Evolutionary conservation across 2,888 invertebrate species (phyloP).

Genomic region (Actias luna): DNA sequence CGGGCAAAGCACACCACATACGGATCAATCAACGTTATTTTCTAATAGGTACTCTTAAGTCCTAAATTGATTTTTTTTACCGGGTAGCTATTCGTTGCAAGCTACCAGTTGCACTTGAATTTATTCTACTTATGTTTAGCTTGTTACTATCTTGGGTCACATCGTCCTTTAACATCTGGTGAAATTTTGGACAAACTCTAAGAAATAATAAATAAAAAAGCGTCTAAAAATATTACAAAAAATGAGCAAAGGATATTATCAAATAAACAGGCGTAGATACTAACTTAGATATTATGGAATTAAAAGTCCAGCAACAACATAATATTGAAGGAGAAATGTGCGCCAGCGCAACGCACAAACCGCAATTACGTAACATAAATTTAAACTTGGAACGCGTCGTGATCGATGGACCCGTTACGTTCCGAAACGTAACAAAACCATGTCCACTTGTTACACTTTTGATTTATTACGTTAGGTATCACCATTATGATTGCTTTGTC

Average conservation of each 20-base stretch:
- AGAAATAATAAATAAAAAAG: too few species aligned
- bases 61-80: too few species aligned
- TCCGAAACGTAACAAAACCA: constrained; percentile 57
- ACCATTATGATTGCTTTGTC: constrained; percentile 48
- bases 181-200: too few species aligned
- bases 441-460: constrained; percentile 60
- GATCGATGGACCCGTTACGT: constrained; percentile 65
- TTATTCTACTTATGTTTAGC: too few species aligned
- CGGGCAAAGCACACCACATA: too few species aligned
- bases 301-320: constrained; percentile 57
- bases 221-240: not conserved
- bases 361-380: constrained; percentile 77
- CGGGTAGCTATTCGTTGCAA: too few species aligned
- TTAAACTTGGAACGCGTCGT: constrained; percentile 59
- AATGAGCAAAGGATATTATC: not conserved
- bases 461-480: constrained; percentile 56
- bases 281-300: constrained; percentile 64
- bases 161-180: too few species aligned
- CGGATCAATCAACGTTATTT: too few species aligned
- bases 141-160: too few species aligned
- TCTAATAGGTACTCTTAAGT: too few species aligned
- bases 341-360: constrained; percentile 51
- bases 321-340: constrained; percentile 44
- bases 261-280: constrained; percentile 49
- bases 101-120: too few species aligned